Evolutionary conservation across 2,888 invertebrate species (phyloP), one percentile per base, ranked within the genome.

Genomic region (Hydrotaea cyrtoneurina): DNA sequence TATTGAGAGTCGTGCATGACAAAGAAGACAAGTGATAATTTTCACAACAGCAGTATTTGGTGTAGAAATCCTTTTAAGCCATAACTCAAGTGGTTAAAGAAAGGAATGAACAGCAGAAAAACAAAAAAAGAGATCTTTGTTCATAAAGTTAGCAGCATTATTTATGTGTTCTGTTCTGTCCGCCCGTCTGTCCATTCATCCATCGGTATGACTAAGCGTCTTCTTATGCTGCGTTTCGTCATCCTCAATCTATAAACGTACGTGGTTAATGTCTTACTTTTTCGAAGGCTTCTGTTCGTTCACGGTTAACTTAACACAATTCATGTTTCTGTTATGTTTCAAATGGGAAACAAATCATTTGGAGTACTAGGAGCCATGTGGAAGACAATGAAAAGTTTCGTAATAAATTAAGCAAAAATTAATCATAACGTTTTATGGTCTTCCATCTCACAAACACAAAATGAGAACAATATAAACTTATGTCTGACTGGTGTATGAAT

Each of bases 401-500:
- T 31, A 31, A 62, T 62, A 62, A 62, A 62, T 62, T 62, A 31
- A 31, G 23, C 31, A 0, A 31, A 31, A 31, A 62, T 62, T 62
- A 62, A 62, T 62, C 31, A 31, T 31, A 62, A 62, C 31, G 36
- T 36, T 62, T 59, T n/a, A 50, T 13, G 23, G 59, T 59, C 26
- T 59, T 23, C 31, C 31, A 4, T n/a, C 17, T 59, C 10, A 15
- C 31, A 11, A 11, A 2, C 11, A 59, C 23, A 59, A 23, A 59
- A 50, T 7, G 2, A 39, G n/a, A 50, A 31, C 7, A 79, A 62
- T 71, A 26, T 4, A 77, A 66, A 72, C 43, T 64, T 26, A 69
- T 39, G 57, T 50, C 50, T 50, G 50, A 1, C 50, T n/a, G 50
- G 13, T 1, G 50, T 0, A 50, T n/a, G 50, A 50, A n/a, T n/a